These are phyloP conservation scores for Neodon shergylaensis DNA, from an alignment of 2,113 vertebrate genomes.

Conservation along the genomic window DNA sequence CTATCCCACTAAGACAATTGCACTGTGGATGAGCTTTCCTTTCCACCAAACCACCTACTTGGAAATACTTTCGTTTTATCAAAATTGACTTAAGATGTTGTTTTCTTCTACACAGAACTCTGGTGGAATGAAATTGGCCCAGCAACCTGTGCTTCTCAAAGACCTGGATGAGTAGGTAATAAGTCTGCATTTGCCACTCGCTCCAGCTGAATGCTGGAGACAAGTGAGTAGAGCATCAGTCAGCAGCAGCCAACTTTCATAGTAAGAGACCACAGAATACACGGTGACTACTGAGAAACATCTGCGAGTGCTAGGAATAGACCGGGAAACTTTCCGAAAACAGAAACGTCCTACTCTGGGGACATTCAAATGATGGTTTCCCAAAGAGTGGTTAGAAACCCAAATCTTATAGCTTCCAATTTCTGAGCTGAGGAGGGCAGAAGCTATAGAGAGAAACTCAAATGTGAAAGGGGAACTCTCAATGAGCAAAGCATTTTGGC, in stretches of 20 bases:
- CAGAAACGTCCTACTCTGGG: conserved; percentile 37
- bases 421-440: neutral
- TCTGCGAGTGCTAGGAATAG: conserved; percentile 43
- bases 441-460: neutral
- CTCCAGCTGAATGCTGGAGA: neutral
- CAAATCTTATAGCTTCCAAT: neutral
- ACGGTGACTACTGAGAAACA: conserved; percentile 46
- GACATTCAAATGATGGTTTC: conserved; percentile 57
- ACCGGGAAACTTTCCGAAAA: conserved; percentile 49
- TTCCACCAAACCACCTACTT: neutral
- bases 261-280: neutral
- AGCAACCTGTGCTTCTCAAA: neutral
- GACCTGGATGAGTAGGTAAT: neutral
- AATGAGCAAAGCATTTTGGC: neutral
- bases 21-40: neutral
- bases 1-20: neutral
- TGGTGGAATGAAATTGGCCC: neutral
- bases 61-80: conserved; percentile 37
- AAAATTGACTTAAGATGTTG: neutral
- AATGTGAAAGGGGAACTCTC: neutral
- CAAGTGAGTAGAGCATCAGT: neutral
- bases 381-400: conserved; percentile 36
- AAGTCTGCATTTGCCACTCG: neutral
- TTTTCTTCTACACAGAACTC: neutral
- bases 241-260: neutral